Conservation (phyloP, 2,797 vertebrate species). For the Lophotriccus pileatus region DNA sequence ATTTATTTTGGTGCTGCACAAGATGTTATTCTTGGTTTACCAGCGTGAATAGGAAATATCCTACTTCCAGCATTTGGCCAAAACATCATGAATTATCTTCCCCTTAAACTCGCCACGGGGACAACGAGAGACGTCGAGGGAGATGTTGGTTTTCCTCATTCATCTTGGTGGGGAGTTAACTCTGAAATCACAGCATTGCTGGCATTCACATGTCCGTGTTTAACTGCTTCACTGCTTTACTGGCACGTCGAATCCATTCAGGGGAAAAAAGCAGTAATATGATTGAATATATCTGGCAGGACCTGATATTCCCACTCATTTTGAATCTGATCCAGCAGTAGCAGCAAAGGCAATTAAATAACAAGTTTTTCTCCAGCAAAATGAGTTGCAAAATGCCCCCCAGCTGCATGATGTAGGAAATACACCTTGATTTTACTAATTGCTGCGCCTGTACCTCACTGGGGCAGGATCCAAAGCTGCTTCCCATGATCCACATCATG, state of each 20-base stretch:
- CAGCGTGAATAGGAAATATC: neutral
- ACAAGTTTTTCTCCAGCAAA: slow-evolving; percentile 9
- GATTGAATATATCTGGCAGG: slow-evolving; percentile 55
- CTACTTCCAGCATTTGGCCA: neutral
- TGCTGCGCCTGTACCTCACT: neutral
- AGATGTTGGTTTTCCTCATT: neutral
- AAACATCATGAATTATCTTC: neutral
- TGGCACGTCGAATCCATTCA: neutral
- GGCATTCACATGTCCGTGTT: neutral
- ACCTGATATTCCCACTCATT: slow-evolving; percentile 49
- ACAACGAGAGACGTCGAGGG: neutral
- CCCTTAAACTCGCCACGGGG: neutral
- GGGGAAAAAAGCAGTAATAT: neutral
- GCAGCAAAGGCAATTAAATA: slow-evolving; percentile 39
- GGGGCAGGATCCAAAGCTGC: fast-evolving
- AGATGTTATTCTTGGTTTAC: neutral
- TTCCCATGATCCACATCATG: neutral
- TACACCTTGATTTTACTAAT: slow-evolving; percentile 59
- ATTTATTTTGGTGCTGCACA: neutral
- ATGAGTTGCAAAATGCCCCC: slow-evolving; percentile 54
- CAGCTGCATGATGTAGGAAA: slow-evolving; percentile 60
- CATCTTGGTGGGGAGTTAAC: neutral
- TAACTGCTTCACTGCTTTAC: slow-evolving; percentile 46
- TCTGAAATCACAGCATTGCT: neutral
- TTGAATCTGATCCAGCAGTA: slow-evolving; percentile 38